Base-by-base conservation (phyloP, 2,797 vertebrate species). In the Perodicticus potto region DNA sequence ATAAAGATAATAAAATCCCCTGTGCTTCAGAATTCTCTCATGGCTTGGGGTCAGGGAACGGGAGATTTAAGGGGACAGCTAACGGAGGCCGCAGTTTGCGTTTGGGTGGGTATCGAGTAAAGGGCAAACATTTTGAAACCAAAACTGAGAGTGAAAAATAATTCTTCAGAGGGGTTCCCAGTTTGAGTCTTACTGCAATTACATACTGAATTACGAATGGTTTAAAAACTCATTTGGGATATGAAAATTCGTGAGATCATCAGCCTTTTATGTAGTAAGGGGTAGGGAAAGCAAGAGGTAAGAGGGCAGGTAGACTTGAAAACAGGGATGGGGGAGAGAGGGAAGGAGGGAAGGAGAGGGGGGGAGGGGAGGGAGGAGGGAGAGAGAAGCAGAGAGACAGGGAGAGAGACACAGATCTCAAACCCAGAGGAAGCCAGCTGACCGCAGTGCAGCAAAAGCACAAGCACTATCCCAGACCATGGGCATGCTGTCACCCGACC, bases 401-500 rank as follows among this genome's bases (percentile, higher is more conserved):
- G 32, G 34, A 45, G 8, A 45, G 14, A 61, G 10, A 32, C 23
- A 86, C 25, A 37, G 6, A 78, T 29, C 90, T 94, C 63, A 37
- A 76, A 78, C 88, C 97, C 96, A 72, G 78, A 91, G 96, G 20
- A 97, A 90, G 96, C 98, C 97, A 78, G 98, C 98, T 94, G 67
- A 55, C 92, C 2, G 97, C 97, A 97, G 97, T 96, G 98, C 98
- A 96, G 98, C 96, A 96, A 95, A 95, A 98, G 97, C 98, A 97
- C 97, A 98, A 98, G 97, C 98, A 94, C 96, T 98, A 98, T 97
- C 97, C 98, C 98, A 89, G 98, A 98, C 97, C 98, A 89, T 69
- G 97, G 98, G 96, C 98, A 98, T 98, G 98, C 98, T 97, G 97
- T 97, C 98, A 98, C 98, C 98, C 96, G 91, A 95, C 96, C 93